Conservation (phyloP, 2,113 vertebrate species). For the Oxygymnocypris stewartii region DNA sequence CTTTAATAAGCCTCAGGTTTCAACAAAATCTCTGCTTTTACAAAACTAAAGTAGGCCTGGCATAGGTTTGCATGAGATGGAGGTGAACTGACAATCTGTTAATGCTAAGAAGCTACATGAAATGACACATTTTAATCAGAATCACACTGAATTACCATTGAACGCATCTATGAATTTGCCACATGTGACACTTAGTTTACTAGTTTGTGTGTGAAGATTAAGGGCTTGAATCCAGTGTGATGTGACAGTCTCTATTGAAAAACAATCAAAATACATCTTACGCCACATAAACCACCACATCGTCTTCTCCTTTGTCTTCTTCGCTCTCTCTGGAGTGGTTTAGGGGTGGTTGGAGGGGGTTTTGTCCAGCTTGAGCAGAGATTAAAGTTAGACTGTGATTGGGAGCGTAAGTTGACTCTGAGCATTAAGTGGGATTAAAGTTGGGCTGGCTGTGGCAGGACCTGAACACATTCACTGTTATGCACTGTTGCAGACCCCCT, state of each 20-base stretch:
- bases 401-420: conserved; percentile 99
- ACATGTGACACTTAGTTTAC: background rate
- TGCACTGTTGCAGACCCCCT: conserved; percentile 91
- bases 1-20: background rate
- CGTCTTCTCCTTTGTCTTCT: conserved; percentile 13
- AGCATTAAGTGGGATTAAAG: conserved; percentile 99
- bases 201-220: background rate
- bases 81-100: background rate
- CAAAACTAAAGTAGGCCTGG: background rate
- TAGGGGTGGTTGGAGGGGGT: conserved; percentile 86
- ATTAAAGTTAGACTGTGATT: conserved; percentile 99
- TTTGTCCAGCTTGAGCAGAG: conserved; percentile 91
- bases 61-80: background rate
- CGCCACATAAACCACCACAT: background rate
- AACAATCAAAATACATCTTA: background rate
- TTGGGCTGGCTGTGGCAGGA: conserved; percentile 95
- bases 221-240: background rate
- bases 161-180: background rate
- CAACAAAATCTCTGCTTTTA: background rate
- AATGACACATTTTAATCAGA: background rate
- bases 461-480: conserved; percentile 88
- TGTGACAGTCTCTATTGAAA: background rate
- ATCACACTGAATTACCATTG: background rate
- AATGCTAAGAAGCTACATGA: background rate
- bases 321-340: conserved; percentile 59